Evolutionary conservation across 2,888 invertebrate genomes (phyloP).

Genomic region (Trilocha varians): DNA sequence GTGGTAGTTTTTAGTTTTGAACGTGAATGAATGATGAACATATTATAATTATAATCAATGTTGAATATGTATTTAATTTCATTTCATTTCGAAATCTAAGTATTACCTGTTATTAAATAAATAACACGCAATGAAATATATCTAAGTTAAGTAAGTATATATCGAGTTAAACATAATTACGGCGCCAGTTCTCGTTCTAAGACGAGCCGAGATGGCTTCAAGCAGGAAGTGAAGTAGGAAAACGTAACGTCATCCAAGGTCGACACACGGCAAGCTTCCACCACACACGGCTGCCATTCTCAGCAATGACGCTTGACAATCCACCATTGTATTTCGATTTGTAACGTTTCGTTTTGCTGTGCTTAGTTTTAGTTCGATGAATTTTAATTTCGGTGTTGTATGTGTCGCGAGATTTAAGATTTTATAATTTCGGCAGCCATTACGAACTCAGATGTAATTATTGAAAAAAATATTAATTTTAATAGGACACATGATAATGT

Average conservation of each 20-base stretch:
- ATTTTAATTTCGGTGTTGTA: neutral
- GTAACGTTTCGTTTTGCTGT: conserved; percentile 36
- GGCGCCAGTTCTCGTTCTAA: conserved; percentile 14
- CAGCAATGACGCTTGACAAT: conserved; percentile 34
- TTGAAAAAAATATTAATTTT: no score
- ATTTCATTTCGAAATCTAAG: no score
- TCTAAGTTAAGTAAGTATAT: neutral
- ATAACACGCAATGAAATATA: neutral
- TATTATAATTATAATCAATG: no score
- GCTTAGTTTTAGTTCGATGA: neutral
- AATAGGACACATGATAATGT: no score
- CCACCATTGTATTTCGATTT: conserved; percentile 47
- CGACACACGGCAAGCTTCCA: conserved; percentile 44
- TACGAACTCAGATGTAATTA: no score
- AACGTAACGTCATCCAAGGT: conserved; percentile 66
- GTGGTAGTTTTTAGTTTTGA: no score
- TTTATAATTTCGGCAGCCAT: no score
- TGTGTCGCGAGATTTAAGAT: no score
- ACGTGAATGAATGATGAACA: no score
- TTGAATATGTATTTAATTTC: no score
- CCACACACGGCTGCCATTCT: conserved; percentile 34
- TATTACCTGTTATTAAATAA: neutral
- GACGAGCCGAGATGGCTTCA: conserved; percentile 52
- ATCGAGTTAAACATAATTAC: neutral
- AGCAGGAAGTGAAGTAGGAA: conserved; percentile 70